Evolutionary conservation across 2,113 vertebrate genomes (phyloP).

Genomic region (Peromyscus californicus): DNA sequence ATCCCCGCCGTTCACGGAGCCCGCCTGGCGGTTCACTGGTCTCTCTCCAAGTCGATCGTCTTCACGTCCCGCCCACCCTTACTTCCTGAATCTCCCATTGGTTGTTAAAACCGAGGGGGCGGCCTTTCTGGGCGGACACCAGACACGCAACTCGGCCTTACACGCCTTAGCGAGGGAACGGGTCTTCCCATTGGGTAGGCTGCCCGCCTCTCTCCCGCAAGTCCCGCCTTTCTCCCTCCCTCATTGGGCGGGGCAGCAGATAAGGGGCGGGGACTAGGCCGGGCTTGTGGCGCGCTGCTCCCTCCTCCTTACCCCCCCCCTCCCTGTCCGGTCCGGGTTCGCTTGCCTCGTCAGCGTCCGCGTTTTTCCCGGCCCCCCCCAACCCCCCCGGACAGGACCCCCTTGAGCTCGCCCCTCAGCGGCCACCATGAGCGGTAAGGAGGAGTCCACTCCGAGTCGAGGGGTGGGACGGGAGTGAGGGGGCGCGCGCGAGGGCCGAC

Average conservation of each 20-base stretch:
- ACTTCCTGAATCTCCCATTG: constrained; percentile 73
- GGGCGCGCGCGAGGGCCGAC: constrained; percentile 82
- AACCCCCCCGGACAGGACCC: constrained; percentile 84
- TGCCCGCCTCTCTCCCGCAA: constrained; percentile 41
- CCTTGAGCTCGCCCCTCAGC: constrained; percentile 83
- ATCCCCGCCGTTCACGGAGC: constrained; percentile 53
- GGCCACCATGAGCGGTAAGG: constrained; percentile 88
- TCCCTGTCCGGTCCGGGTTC: constrained; percentile 84
- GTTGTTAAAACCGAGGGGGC: constrained; percentile 27
- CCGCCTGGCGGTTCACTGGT: constrained; percentile 80
- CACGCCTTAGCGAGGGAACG: constrained; percentile 52
- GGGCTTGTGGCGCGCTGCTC: constrained; percentile 82
- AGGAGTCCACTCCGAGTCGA: constrained; percentile 77
- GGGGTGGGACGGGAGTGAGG: constrained; percentile 77
- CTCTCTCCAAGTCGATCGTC: constrained; percentile 37
- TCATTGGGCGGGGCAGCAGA: constrained; percentile 83
- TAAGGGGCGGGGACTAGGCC: constrained; percentile 75
- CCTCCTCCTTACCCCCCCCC: constrained; percentile 79
- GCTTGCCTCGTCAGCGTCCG: constrained; percentile 87
- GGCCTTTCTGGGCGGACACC: constrained; percentile 58
- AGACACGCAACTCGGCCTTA: constrained; percentile 67
- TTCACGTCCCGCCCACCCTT: constrained; percentile 30
- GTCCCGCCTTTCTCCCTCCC: constrained; percentile 79
- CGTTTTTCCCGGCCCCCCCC: constrained; percentile 84
- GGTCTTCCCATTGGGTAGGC: constrained; percentile 51